Evolutionary conservation across 2,113 vertebrate species (phyloP), one percentile per base, ranked within the genome.

Genomic region (Pseudolaguvia tuberculata): DNA sequence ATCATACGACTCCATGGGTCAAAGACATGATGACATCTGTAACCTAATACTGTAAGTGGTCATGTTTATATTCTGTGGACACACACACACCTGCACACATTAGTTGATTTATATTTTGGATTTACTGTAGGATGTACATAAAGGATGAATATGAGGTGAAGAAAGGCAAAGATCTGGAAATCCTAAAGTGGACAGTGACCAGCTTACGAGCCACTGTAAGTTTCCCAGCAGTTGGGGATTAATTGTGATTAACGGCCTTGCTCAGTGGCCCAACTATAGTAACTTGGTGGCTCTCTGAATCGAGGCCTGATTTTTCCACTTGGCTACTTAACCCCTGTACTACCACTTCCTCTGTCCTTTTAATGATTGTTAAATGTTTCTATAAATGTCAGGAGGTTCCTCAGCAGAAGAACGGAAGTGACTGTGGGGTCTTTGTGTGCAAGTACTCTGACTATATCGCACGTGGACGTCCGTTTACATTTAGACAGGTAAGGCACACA

Each of bases 341-440:
- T 42, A 42, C 4, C 39, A 42, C 39, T 42, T 42, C 4, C 39
- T 42, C 39, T 8, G 4, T 42, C 39, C 39, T 42, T 9, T 8
- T 42, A 5, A 42, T 42, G 39, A 42, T 6, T 35, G 25, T 20
- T 39, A 21, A 1, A 39, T 11, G 39, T 5, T n/a, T 21, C 11
- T 21, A 5, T 6, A 1, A 12, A 51, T 35, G 77, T 1, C 20
- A 97, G 96, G 96, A 96, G 81, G 94, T 97, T 84, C 96, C 96
- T 62, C 96, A 96, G 48, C 96, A 98, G 79, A 78, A 52, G 52
- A 98, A 98, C 66, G 91, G 93, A 50, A 96, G 90, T 23, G 95
- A 97, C 84, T 98, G 96, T 29, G 95, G 96, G 15, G 93, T 98
- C 78, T 98, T 98, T 86, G 77, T 88, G 76, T 98, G 96, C 93